Conservation (phyloP, 2,797 vertebrate genomes). For the Phalanger gymnotis region DNA sequence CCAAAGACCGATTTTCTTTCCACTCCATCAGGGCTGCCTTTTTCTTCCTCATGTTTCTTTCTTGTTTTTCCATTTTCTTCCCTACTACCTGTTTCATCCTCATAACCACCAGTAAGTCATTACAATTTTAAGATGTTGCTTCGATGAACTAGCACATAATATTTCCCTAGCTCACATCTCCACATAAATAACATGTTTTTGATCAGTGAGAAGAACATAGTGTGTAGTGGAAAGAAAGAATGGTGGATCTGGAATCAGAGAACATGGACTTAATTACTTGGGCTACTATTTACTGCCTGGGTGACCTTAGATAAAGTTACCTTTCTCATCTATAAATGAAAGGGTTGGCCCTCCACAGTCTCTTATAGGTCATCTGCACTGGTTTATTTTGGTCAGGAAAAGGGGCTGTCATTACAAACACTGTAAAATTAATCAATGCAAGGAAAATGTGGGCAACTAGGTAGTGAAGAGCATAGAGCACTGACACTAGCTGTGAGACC, state of each 20-base stretch:
- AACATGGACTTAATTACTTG: background rate
- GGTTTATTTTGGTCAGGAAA: background rate
- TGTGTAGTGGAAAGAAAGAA: background rate
- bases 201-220: background rate
- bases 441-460: background rate
- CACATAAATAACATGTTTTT: background rate
- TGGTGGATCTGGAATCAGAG: background rate
- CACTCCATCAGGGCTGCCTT: background rate
- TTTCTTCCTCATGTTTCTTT: background rate
- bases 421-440: background rate
- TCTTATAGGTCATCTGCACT: background rate
- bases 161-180: background rate
- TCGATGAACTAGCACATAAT: background rate
- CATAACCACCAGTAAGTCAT: background rate
- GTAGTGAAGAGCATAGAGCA: background rate
- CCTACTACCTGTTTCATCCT: background rate
- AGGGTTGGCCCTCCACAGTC: background rate
- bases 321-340: background rate
- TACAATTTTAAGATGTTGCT: background rate
- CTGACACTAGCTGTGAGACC: background rate
- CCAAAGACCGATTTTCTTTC: background rate
- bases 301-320: background rate
- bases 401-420: background rate
- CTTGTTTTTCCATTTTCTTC: background rate
- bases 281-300: background rate